Evolutionary conservation across 2,113 vertebrate genomes (phyloP), one percentile per base, ranked within the genome.

Genomic region (Dasyprocta punctata): DNA sequence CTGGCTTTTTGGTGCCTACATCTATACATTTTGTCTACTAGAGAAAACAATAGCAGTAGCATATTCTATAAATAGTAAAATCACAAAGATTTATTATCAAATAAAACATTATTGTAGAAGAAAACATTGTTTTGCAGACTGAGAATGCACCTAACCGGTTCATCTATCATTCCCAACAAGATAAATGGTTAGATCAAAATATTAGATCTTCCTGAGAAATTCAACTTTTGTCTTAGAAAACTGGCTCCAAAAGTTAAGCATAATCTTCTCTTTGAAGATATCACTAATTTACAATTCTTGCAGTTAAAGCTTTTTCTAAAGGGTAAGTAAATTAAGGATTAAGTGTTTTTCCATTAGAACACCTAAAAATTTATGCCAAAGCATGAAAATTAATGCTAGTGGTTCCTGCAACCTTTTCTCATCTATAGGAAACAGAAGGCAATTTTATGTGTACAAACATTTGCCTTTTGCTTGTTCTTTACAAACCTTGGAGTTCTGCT

Each of bases 291-390:
- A n/a, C 3, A 81, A 94, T 49, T 89, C 60, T 85, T 92, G 30
- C 17, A 95, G 33, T 86, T 89, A 94, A 77, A 95, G 24, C 3
- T 82, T 38, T 91, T 81, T 88, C 86, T 61, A 56, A 93, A 91
- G 36, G 41, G 38, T 67, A 88, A 67, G 20, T 22, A 82, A 96
- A 67, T 82, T 44, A 17, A 89, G 28, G 28, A 86, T 89, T 92
- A 58, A 38, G 28, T 89, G 36, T 67, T 80, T 92, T 90, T 86
- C 41, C 61, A 47, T 60, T 41, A 77, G 56, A 44, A 24, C 28
- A 58, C 16, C 30, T 82, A 12, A 22, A 77, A 14, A 33, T 95
- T 47, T 47, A 93, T 17, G 47, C n/a, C 38, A 75, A 93, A 90
- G 49, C 20, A 52, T 90, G 28, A 75, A 22, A 97, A 60, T 56